Evolutionary conservation across 1,140 invertebrate genomes (phyloP).

Genomic region (Anoplolepis gracilipes): DNA sequence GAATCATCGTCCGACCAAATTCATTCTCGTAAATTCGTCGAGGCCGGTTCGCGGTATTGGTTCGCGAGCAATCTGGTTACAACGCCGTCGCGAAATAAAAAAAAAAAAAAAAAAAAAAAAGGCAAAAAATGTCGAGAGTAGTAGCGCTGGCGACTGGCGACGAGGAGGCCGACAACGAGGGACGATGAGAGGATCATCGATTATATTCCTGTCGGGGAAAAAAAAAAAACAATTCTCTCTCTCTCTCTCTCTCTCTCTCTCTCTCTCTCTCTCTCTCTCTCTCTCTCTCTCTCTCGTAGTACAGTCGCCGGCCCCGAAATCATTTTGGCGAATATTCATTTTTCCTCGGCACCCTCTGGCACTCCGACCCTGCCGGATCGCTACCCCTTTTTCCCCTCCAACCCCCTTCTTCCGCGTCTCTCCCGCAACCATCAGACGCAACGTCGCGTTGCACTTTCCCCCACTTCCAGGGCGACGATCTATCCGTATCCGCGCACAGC

Average conservation of each 20-base stretch:
- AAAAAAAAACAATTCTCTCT: constrained; percentile 45
- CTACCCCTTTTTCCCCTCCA: no score
- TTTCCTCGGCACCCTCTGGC: constrained; percentile 43
- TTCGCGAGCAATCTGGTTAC: constrained; percentile 26
- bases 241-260: no score
- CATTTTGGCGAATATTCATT: constrained; percentile 57
- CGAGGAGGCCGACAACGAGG: constrained; percentile 4
- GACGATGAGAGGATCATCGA: constrained; percentile 17
- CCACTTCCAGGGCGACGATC: background rate
- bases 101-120: constrained; percentile 1
- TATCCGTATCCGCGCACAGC: constrained; percentile 9
- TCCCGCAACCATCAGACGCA: background rate
- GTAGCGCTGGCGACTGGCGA: background rate
- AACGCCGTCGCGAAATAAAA: constrained; percentile 36
- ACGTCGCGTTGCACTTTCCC: constrained; percentile 36
- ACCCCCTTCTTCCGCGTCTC: background rate
- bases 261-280: no score
- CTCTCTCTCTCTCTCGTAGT: constrained; percentile 5
- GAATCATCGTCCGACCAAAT: background rate
- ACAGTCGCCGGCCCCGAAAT: constrained; percentile 25
- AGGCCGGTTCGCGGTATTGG: constrained; percentile 26
- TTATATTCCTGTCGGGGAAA: background rate
- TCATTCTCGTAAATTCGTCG: constrained; percentile 21
- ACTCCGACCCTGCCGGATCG: constrained; percentile 31
- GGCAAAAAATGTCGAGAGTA: background rate